These are phyloP conservation scores for Embiotoca jacksoni DNA, from an alignment of 2,113 vertebrate genomes.

Conservation along the genomic window DNA sequence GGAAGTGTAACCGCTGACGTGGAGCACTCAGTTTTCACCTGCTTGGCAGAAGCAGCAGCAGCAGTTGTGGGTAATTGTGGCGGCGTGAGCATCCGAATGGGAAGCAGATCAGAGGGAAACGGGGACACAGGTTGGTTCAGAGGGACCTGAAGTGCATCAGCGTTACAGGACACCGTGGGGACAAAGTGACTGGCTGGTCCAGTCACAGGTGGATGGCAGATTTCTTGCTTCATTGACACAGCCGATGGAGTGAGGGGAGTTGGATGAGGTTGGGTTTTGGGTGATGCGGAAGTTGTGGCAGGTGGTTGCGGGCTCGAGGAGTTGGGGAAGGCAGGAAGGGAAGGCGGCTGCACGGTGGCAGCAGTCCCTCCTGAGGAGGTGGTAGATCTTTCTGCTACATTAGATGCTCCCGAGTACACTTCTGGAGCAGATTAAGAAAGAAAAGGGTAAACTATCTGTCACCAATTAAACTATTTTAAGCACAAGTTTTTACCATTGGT, in stretches of 20 bases:
- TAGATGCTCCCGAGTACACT: conserved; percentile 32
- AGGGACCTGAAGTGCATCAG: background rate
- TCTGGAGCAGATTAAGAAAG: conserved; percentile 46
- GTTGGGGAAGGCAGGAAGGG: background rate
- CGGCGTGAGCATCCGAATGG: background rate
- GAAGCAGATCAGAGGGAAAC: conserved; percentile 5
- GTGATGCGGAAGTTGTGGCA: background rate
- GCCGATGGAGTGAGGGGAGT: background rate
- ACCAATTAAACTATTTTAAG: background rate
- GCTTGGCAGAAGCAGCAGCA: conserved; percentile 15
- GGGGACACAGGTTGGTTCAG: background rate
- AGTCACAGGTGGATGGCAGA: background rate
- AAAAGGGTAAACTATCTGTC: background rate
- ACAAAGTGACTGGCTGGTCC: background rate
- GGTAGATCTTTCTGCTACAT: background rate
- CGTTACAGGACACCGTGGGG: background rate
- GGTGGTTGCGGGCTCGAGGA: conserved; percentile 17
- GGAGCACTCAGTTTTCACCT: conserved; percentile 67
- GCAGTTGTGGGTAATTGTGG: background rate
- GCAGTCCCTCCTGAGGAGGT: background rate
- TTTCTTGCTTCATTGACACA: conserved; percentile 35
- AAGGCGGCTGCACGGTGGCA: conserved; percentile 11
- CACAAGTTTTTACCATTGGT: background rate
- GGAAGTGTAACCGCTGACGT: conserved; percentile 61
- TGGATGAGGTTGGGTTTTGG: conserved; percentile 8